These are phyloP conservation scores for Fulica atra DNA, from an alignment of 2,113 vertebrate genomes.

Conservation along the genomic window DNA sequence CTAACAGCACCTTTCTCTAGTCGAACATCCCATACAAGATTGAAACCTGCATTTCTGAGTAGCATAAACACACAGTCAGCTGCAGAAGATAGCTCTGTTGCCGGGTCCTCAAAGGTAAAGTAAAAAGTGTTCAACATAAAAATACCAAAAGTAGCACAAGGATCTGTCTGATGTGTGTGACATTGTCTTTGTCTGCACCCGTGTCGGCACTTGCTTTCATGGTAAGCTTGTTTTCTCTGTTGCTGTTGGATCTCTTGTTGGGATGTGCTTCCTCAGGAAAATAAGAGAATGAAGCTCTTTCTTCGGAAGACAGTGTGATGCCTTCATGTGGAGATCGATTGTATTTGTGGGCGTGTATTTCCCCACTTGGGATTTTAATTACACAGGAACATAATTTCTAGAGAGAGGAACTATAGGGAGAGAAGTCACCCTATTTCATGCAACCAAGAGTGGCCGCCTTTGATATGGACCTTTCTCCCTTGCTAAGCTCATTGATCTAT, in stretches of 20 bases:
- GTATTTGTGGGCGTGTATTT: background rate
- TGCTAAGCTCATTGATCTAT: background rate
- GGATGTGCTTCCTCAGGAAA: background rate
- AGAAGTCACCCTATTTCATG: background rate
- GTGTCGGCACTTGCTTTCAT: background rate
- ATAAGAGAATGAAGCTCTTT: background rate
- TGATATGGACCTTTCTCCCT: background rate
- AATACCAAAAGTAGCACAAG: background rate
- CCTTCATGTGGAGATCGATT: background rate
- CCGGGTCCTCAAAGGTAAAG: slow-evolving; percentile 82
- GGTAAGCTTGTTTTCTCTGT: background rate
- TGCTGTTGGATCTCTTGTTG: background rate
- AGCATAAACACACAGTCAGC: slow-evolving; percentile 67
- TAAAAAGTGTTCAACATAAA: background rate
- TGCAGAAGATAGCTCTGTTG: slow-evolving; percentile 61
- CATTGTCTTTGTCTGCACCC: background rate
- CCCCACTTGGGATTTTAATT: background rate
- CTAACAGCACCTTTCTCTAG: slow-evolving; percentile 78
- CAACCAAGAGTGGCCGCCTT: background rate
- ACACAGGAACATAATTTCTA: background rate
- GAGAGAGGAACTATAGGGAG: background rate
- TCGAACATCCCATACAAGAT: slow-evolving; percentile 71
- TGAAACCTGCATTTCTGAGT: slow-evolving; percentile 81
- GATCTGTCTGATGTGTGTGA: background rate
- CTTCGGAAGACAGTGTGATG: background rate